A percentile compares a stretch with the other conserved stretches of the same genome.
Evolutionary conservation across 1,140 invertebrate genomes (phyloP).

Genomic region (Leptinotarsa defecta): DNA sequence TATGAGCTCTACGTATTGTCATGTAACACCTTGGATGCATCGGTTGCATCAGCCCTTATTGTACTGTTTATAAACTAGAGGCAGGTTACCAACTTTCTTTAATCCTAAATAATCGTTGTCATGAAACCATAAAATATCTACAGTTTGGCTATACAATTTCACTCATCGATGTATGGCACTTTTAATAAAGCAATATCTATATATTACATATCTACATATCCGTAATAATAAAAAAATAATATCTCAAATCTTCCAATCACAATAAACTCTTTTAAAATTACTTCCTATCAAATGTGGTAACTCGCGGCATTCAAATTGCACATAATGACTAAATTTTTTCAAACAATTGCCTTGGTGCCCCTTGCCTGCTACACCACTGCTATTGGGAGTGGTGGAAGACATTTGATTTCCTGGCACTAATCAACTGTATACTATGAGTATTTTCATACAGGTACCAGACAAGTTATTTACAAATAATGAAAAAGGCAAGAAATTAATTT

Average conservation of each 20-base stretch:
- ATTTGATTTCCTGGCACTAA: constrained; percentile 53
- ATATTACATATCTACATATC: constrained; percentile 46
- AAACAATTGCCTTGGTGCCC: constrained; percentile 46
- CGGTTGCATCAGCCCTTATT: constrained; percentile 48
- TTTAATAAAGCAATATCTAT: constrained; percentile 41
- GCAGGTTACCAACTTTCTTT: constrained; percentile 38
- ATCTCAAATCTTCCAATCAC: constrained; percentile 44
- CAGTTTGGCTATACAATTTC: constrained; percentile 31
- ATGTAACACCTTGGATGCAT: constrained; percentile 52
- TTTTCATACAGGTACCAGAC: constrained; percentile 55
- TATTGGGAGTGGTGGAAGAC: constrained; percentile 50
- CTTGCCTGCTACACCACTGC: constrained; percentile 52
- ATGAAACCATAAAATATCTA: constrained; percentile 47
- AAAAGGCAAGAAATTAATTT: background rate
- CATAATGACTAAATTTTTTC: constrained; percentile 36
- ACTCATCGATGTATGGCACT: constrained; percentile 46
- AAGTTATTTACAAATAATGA: constrained; percentile 48
- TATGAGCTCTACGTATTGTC: constrained; percentile 56
- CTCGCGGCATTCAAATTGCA: constrained; percentile 23
- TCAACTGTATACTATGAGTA: constrained; percentile 49
- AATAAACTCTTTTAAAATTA: constrained; percentile 34
- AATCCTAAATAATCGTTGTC: constrained; percentile 42
- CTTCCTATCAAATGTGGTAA: constrained; percentile 25
- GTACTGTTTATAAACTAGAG: constrained; percentile 53
- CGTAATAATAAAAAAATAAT: constrained; percentile 46